These are phyloP conservation scores for Drosophila tsacasi DNA, from an alignment of 1,140 invertebrate genomes.

Conservation along the genomic window DNA sequence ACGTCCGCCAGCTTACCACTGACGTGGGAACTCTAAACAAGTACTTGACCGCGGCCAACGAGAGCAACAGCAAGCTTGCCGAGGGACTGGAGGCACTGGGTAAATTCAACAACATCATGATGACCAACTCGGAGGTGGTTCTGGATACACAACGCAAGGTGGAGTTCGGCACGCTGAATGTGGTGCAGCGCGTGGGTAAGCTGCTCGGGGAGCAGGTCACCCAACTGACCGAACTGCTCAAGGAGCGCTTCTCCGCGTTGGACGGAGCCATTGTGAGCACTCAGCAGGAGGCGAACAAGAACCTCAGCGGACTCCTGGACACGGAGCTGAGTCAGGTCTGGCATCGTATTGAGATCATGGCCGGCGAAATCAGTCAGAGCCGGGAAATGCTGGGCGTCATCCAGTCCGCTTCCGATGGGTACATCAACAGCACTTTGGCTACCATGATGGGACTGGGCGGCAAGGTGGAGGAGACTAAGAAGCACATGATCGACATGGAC, in stretches of 20 bases:
- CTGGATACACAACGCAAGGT: slow-evolving; percentile 93
- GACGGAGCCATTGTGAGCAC: slow-evolving; percentile 90
- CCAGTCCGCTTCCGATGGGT: slow-evolving; percentile 92
- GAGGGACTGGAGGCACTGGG: slow-evolving; percentile 86
- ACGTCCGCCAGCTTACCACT: slow-evolving; percentile 85
- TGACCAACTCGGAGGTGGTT: slow-evolving; percentile 94
- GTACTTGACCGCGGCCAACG: slow-evolving; percentile 86
- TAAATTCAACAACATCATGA: slow-evolving; percentile 92
- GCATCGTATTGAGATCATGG: slow-evolving; percentile 95
- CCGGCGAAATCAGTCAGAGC: slow-evolving; percentile 92
- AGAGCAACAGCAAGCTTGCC: slow-evolving; percentile 87
- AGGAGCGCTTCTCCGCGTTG: slow-evolving; percentile 89
- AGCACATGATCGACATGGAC: slow-evolving; percentile 92
- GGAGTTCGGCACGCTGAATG: slow-evolving; percentile 94
- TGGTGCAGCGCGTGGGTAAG: slow-evolving; percentile 92
- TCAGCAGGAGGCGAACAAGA: slow-evolving; percentile 90
- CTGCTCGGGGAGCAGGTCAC: slow-evolving; percentile 89
- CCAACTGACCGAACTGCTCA: slow-evolving; percentile 89
- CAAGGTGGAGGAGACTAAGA: slow-evolving; percentile 92
- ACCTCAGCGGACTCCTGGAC: slow-evolving; percentile 92
- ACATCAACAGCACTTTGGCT: slow-evolving; percentile 93
- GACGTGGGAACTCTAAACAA: slow-evolving; percentile 68
- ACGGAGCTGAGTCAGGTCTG: slow-evolving; percentile 94
- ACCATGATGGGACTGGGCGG: slow-evolving; percentile 92
- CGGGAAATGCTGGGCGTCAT: slow-evolving; percentile 90